Base-by-base conservation (phyloP, 2,888 invertebrate genomes). In the Trachelus iudaicus region DNA sequence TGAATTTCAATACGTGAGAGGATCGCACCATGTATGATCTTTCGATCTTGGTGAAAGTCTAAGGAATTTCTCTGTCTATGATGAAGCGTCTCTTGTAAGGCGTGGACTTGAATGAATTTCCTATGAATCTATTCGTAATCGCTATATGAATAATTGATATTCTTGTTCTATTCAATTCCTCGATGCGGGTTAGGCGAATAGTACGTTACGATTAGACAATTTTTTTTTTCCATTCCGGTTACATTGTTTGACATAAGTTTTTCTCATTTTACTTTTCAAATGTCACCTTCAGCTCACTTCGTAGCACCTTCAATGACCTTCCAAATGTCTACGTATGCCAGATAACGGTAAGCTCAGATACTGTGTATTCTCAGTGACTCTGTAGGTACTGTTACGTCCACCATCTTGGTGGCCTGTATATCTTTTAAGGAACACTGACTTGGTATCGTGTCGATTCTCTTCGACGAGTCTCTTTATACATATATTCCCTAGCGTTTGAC, bases 341-440 rank as follows among this genome's bases (percentile, higher is more conserved):
- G 56, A 56, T 56, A 56, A 56, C 56, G 56, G 56, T 56, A 56
- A 23, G 71, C 30, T 3, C 71, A 71, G 71, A 71, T 33, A 71
- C 71, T 71, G 31, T 71, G 85, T 84, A 86, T 87, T 81, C 86
- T 82, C 83, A 82, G 79, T 78, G 82, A 83, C 82, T 82, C 79
- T 84, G 83, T 81, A 77, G 84, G 87, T 88, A 88, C 88, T 87
- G 88, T 88, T 88, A 88, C 79, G 83, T 81, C 83, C 82, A 82
- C 81, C 84, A 34, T 33, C 71, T 71, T 34, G 71, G 71, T 30
- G 71, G 56, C 56, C 56, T 56, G 56, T 56, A 56, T 56, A 56
- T 56, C 56, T 56, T 56, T 56, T 56, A 56, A 56, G 56, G 56
- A 56, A 56, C 56, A 56, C 56, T 56, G 56, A 56, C 23, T 56